These are phyloP conservation scores for Cephus runcator DNA, from an alignment of 2,888 invertebrate genomes.

Conservation along the genomic window DNA sequence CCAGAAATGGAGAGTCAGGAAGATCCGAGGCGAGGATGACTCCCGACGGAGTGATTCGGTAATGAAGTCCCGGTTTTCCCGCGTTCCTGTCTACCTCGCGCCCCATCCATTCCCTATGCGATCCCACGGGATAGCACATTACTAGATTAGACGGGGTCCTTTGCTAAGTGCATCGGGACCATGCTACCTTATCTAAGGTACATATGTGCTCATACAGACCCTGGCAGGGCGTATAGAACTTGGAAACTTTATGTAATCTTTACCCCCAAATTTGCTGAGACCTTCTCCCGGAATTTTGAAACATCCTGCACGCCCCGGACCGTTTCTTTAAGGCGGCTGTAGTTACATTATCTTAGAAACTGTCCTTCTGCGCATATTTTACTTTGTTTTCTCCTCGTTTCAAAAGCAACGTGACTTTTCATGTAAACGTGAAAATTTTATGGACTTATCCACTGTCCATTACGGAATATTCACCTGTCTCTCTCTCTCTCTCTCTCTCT, in stretches of 20 bases:
- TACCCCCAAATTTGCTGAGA: background rate
- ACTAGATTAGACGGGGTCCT: constrained; percentile 55
- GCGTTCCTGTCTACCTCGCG: constrained; percentile 10
- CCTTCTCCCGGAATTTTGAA: background rate
- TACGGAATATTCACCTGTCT: background rate
- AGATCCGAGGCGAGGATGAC: constrained; percentile 55
- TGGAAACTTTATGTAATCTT: background rate
- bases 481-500: background rate
- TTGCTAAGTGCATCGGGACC: constrained; percentile 27
- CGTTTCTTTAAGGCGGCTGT: background rate
- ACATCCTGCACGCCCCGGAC: background rate
- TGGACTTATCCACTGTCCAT: background rate
- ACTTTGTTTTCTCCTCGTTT: background rate
- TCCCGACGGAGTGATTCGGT: constrained; percentile 61
- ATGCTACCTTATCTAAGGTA: background rate
- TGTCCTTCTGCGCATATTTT: background rate
- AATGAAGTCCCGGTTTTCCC: constrained; percentile 55
- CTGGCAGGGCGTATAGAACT: background rate
- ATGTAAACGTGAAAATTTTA: background rate
- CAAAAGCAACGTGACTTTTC: background rate
- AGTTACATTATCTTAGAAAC: background rate
- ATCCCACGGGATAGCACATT: constrained; percentile 50
- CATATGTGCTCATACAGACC: background rate
- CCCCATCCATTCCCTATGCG: constrained; percentile 6
- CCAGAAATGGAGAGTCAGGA: constrained; percentile 49